A percentile compares a stretch with the other conserved stretches of the same genome.
These are phyloP conservation scores for Cyphotilapia sp. DNA, from an alignment of 2,113 vertebrate genomes.

Conservation along the genomic window DNA sequence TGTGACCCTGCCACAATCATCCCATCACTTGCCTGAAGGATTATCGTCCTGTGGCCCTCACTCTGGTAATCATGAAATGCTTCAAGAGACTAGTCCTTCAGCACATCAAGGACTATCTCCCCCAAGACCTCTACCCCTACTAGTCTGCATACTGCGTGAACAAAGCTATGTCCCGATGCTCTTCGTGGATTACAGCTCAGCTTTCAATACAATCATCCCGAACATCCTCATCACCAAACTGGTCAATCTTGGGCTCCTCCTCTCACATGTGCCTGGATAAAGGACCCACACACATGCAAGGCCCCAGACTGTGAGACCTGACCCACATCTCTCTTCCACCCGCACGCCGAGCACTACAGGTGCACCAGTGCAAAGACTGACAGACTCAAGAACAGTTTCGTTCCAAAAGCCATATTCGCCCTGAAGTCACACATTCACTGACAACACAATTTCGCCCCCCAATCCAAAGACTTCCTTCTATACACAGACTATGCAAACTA, in stretches of 20 bases:
- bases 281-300: background rate
- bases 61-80: background rate
- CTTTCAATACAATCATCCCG: background rate
- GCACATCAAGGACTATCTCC: background rate
- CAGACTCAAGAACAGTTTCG: background rate
- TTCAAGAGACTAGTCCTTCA: background rate
- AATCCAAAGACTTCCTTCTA: background rate
- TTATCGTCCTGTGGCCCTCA: background rate
- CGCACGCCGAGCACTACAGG: rapidly evolving
- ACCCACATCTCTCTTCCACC: background rate
- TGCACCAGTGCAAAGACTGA: background rate
- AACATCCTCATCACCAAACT: background rate
- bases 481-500: background rate
- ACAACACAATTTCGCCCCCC: background rate
- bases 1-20: background rate
- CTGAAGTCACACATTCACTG: background rate
- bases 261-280: background rate
- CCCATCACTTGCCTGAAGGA: background rate
- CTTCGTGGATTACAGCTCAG: background rate
- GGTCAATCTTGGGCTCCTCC: background rate
- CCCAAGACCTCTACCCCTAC: background rate
- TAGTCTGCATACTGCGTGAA: background rate
- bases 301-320: background rate
- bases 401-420: background rate
- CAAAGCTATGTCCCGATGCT: background rate